Evolutionary conservation across 2,113 vertebrate species (phyloP).

Genomic region (Triplophysa rosa): DNA sequence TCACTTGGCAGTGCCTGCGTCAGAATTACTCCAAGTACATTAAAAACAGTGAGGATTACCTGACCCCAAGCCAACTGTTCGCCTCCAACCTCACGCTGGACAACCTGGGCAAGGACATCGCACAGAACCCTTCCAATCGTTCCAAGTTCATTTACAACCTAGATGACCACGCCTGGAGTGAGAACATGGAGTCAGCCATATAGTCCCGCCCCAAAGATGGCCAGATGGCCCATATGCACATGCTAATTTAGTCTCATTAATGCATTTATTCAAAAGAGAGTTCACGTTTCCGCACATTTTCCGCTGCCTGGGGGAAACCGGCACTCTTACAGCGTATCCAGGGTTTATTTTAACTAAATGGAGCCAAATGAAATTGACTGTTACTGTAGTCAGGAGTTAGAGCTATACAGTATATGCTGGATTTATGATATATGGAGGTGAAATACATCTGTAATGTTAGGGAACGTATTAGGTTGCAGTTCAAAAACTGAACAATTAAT

Average conservation of each 20-base stretch:
- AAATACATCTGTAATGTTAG: conserved; percentile 5
- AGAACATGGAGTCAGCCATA: conserved; percentile 99
- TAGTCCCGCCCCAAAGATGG: conserved; percentile 68
- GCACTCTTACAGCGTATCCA: conserved; percentile 29
- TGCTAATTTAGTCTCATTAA: conserved; percentile 19
- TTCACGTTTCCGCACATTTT: conserved; percentile 12
- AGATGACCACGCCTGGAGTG: conserved; percentile 95
- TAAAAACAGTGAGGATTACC: conserved; percentile 86
- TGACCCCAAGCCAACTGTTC: conserved; percentile 91
- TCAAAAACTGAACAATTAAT: conserved; percentile 15
- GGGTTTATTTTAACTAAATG: conserved; percentile 34
- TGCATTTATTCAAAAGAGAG: conserved; percentile 11
- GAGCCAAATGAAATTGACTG: conserved; percentile 42
- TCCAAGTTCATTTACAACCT: conserved; percentile 99
- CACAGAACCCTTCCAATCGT: conserved; percentile 78
- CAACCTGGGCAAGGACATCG: conserved; percentile 84
- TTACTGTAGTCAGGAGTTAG: conserved; percentile 32
- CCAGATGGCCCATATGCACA: conserved; percentile 20
- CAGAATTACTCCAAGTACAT: conserved; percentile 97
- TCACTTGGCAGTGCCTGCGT: conserved; percentile 94
- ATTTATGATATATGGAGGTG: not conserved
- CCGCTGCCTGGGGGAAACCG: conserved; percentile 10
- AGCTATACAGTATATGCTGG: conserved; percentile 30
- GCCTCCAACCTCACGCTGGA: conserved; percentile 89
- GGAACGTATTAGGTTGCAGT: not conserved